Evolutionary conservation across 2,113 vertebrate species (phyloP).

Genomic region (Sylvilagus bachmani): DNA sequence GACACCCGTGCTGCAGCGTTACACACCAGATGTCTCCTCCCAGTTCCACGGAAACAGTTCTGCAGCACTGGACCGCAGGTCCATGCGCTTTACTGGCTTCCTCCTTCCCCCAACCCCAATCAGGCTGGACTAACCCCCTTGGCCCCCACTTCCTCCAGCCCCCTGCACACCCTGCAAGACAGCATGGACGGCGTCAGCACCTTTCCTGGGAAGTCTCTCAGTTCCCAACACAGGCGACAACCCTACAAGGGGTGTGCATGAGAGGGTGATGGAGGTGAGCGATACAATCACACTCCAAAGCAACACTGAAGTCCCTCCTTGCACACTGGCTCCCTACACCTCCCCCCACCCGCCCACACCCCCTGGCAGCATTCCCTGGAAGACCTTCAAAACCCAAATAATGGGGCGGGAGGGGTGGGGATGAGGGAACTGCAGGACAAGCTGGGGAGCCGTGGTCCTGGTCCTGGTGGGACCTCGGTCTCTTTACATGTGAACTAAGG

Average conservation of each 20-base stretch:
- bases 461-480: background rate
- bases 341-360: background rate
- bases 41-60: background rate
- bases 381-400: background rate
- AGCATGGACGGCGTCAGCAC: no score
- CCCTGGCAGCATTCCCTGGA: no score
- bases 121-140: background rate
- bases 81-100: background rate
- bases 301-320: background rate
- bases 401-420: background rate
- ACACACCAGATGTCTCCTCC: background rate
- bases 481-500: background rate
- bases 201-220: no score
- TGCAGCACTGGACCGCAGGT: no score
- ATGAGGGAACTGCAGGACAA: background rate
- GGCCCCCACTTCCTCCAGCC: background rate
- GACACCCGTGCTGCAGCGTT: background rate
- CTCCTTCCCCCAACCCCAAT: background rate
- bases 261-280: background rate
- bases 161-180: background rate
- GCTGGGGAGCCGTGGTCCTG: background rate
- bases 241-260: background rate
- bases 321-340: background rate
- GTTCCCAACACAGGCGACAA: no score
- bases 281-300: conserved; percentile 9